Base-by-base conservation (phyloP, 1,140 invertebrate species). In the Drosophila sturtevanti region DNA sequence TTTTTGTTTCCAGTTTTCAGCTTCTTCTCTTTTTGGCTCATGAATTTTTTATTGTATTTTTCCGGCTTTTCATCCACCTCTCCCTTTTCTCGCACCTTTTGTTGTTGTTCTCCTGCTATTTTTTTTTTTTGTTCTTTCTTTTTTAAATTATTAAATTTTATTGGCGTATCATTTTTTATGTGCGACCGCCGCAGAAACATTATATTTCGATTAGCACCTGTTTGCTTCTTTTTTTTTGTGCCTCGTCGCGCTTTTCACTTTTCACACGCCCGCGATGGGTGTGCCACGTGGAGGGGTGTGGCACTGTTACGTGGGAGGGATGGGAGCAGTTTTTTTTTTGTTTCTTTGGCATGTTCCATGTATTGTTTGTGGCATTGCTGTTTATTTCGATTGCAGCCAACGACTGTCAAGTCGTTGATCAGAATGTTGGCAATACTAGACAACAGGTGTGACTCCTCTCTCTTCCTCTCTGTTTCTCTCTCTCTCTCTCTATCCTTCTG, bases 101-200 rank as follows among this genome's bases (percentile, higher is more conserved):
- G 34, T 11, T 34, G 41, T 60, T 31, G 37, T 37, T 44, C 7
- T 48, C 21, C 37, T 12, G 10, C 12, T 54, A 35, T 68, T 63
- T 21, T 55, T 63, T 52, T 63, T 86, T 73, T 78, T 81, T 74
- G n/a, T 87, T 38, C 3, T 38, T 38, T 87, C n/a, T 84, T 84
- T 35, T 89, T 89, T 87, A 89, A 87, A 87, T 87, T 87, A 87
- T 87, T 84, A 89, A 89, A 87, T 87, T 87, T 89, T 87, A 87
- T 87, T 87, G 85, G 72, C 85, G 73, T 84, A 87, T 87, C 79
- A 89, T 81, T 89, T 87, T 87, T 87, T 87, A 87, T 87, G 84
- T 70, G 81, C 81, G 82, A 87, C 64, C 82, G 79, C 81, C 63
- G 77, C 85, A 70, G 84, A 84, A 87, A 89, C 84, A 87, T 87